A percentile compares a stretch with the other conserved stretches of the same genome.
These are phyloP conservation scores for Conopomorpha cramerella DNA, from an alignment of 1,140 invertebrate species.

Conservation along the genomic window DNA sequence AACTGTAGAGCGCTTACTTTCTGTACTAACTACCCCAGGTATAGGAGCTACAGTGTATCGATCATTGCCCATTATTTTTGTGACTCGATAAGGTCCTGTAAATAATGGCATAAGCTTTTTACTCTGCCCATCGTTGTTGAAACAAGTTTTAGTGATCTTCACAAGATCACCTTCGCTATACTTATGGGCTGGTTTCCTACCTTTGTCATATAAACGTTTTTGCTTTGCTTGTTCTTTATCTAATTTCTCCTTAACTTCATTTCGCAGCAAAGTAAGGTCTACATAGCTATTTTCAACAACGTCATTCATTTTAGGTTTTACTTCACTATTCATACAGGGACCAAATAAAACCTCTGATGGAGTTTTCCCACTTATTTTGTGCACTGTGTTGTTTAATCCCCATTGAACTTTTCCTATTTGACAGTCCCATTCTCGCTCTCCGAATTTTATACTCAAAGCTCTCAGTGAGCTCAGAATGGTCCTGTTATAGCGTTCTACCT, in stretches of 20 bases:
- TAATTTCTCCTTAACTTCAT: slow-evolving; percentile 1
- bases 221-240: slow-evolving; percentile 1
- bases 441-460: neutral
- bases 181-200: neutral
- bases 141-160: neutral
- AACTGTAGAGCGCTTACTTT: neutral
- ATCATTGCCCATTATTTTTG: neutral
- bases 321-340: slow-evolving; percentile 1
- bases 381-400: slow-evolving; percentile 2
- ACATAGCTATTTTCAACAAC: neutral
- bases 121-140: neutral
- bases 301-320: neutral
- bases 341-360: slow-evolving; percentile 4
- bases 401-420: slow-evolving; percentile 2
- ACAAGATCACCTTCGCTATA: slow-evolving; percentile 2
- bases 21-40: neutral
- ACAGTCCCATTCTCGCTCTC: slow-evolving; percentile 2
- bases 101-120: slow-evolving; percentile 1
- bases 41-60: neutral
- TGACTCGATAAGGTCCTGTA: neutral
- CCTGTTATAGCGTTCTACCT: too few species aligned
- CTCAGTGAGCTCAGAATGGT: too few species aligned
- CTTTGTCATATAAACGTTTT: slow-evolving; percentile 1
- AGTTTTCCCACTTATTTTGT: slow-evolving; percentile 1
- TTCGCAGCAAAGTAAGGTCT: too few species aligned